Conservation (phyloP, 2,888 invertebrate species). For the Caenorhabditis doughertyi region DNA sequence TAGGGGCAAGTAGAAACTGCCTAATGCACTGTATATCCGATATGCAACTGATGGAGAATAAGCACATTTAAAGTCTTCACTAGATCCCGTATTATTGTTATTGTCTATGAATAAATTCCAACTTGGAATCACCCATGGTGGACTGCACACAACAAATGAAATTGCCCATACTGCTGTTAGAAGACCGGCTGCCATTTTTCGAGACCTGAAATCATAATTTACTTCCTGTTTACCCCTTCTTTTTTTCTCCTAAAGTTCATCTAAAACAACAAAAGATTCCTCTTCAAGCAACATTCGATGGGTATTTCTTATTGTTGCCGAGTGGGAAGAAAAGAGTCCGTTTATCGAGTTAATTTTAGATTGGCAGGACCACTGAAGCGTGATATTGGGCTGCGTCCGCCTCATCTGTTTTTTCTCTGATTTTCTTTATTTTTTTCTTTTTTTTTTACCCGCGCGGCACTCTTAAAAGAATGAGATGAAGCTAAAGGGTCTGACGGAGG, state of each 20-base stretch:
- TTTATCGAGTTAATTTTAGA: slow-evolving; percentile 63
- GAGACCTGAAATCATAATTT: slow-evolving; percentile 74
- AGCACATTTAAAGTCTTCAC: slow-evolving; percentile 75
- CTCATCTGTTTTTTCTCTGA: slow-evolving; percentile 59
- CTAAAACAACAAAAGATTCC: slow-evolving; percentile 37
- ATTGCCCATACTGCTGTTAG: slow-evolving; percentile 83
- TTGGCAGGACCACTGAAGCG: slow-evolving; percentile 63
- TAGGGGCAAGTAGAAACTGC: slow-evolving; percentile 84
- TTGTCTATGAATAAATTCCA: slow-evolving; percentile 79
- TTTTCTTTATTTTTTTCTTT: slow-evolving; percentile 38
- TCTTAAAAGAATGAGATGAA: slow-evolving; percentile 37
- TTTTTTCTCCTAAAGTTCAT: slow-evolving; percentile 40
- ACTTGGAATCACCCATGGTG: slow-evolving; percentile 83
- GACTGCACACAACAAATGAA: slow-evolving; percentile 83
- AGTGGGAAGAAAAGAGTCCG: slow-evolving; percentile 51
- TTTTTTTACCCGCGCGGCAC: slow-evolving; percentile 19
- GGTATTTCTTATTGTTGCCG: slow-evolving; percentile 55
- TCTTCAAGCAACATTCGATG: slow-evolving; percentile 24
- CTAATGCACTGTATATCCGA: slow-evolving; percentile 84
- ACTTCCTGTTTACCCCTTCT: slow-evolving; percentile 10
- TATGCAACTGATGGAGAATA: slow-evolving; percentile 82
- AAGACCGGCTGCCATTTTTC: slow-evolving; percentile 81
- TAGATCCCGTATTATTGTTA: slow-evolving; percentile 44
- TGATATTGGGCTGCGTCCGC: slow-evolving; percentile 63
- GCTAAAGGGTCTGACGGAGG: slow-evolving; percentile 15